Percentiles rank a stretch among this genome's conserved stretches.
phyloP scores from a whole-genome alignment of 1,140 invertebrate species.

The Hylyphantes graminicola region DNA sequence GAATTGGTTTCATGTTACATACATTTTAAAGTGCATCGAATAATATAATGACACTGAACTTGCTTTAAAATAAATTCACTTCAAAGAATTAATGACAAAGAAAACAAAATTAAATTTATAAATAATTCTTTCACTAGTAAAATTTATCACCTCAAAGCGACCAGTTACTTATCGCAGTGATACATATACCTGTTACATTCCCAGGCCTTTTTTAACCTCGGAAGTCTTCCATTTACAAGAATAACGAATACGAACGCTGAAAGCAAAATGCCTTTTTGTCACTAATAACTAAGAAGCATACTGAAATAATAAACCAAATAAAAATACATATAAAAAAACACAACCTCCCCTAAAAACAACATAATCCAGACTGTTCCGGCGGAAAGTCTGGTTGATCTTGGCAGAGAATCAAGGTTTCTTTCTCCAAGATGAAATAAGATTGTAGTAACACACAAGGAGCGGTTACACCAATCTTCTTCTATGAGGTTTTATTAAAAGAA shows the following conservation, averaged over 20 bases:
- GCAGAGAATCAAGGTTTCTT: conserved; percentile 38
- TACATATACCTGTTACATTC: background rate
- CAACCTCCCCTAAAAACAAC: conserved; percentile 25
- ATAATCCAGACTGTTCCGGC: conserved; percentile 49
- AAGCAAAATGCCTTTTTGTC: conserved; percentile 30
- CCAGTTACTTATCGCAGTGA: background rate
- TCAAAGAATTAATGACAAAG: too few species aligned
- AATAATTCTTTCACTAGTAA: background rate
- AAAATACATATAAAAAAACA: background rate
- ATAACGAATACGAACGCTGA: conserved; percentile 15
- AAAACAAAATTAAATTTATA: background rate
- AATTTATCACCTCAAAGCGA: background rate
- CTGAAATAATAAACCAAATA: conserved; percentile 19
- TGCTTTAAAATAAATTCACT: too few species aligned
- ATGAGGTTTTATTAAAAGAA: background rate
- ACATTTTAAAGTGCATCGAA: too few species aligned
- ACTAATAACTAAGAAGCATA: conserved; percentile 4
- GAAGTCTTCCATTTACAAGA: background rate
- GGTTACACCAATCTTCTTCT: background rate
- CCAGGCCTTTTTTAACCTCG: too few species aligned
- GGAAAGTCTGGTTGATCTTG: conserved; percentile 51
- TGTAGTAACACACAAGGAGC: background rate
- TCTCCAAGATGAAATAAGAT: background rate
- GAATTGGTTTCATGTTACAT: too few species aligned
- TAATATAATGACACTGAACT: too few species aligned